Conservation (phyloP, 2,888 invertebrate species). For the Furcula furcula region DNA sequence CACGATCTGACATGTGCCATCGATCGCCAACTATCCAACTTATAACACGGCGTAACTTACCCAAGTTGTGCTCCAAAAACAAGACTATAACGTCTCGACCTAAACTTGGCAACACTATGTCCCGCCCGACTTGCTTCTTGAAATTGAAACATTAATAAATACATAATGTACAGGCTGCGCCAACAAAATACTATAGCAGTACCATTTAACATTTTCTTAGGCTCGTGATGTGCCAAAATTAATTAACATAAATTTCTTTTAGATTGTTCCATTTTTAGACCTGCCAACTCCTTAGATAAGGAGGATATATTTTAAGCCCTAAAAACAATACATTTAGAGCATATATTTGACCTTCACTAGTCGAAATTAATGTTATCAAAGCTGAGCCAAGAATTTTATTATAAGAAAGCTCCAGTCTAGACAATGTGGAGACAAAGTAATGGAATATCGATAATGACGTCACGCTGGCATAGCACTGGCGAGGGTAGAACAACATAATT, state of each 20-base stretch:
- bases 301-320: background rate
- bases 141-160: conserved; percentile 14
- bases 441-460: background rate
- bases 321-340: too few species aligned
- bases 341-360: too few species aligned
- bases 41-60: background rate
- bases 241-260: background rate
- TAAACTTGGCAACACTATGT: conserved; percentile 9
- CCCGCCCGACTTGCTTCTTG: conserved; percentile 3
- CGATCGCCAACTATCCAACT: conserved; percentile 2
- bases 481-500: too few species aligned
- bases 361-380: background rate
- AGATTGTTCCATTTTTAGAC: background rate
- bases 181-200: background rate
- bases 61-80: conserved; percentile 1
- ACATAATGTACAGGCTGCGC: conserved; percentile 4
- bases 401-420: background rate
- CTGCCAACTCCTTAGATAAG: background rate
- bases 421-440: conserved; percentile 1
- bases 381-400: background rate
- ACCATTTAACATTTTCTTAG: background rate
- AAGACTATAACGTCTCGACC: conserved; percentile 3
- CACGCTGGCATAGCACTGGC: too few species aligned
- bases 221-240: background rate
- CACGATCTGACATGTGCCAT: background rate